A percentile compares a stretch with the other conserved stretches of the same genome.
These are phyloP conservation scores for Megalonaias nervosa DNA, from an alignment of 1,140 invertebrate species.

Conservation along the genomic window DNA sequence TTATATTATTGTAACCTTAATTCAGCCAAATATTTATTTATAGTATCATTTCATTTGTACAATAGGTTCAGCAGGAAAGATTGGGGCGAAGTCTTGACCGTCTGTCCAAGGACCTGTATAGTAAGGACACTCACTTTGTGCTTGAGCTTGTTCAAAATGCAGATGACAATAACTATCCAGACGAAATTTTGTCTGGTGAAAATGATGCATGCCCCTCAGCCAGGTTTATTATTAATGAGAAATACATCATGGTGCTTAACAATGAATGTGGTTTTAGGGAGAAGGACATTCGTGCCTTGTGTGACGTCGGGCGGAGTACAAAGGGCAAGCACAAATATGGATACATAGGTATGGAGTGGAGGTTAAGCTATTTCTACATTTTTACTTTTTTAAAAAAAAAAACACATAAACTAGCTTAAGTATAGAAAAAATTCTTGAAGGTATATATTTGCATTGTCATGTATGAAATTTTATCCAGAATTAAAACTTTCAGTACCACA, in stretches of 20 bases:
- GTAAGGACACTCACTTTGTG: constrained; percentile 71
- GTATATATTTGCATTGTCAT: no score
- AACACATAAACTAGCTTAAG: no score
- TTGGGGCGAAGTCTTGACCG: constrained; percentile 66
- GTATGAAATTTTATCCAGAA: no score
- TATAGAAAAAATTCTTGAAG: no score
- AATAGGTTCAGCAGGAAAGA: constrained; percentile 59
- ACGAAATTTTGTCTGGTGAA: constrained; percentile 23
- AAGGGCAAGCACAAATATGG: constrained; percentile 70
- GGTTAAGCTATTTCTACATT: no score
- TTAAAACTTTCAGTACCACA: no score
- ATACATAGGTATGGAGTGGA: constrained; percentile 65
- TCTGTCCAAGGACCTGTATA: constrained; percentile 70
- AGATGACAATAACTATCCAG: constrained; percentile 70
- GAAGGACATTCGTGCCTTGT: constrained; percentile 68
- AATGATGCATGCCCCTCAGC: constrained; percentile 52
- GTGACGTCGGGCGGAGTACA: constrained; percentile 71
- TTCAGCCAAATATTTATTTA: no score
- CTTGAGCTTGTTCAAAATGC: constrained; percentile 69
- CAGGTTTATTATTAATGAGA: constrained; percentile 61
- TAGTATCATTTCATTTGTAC: no score
- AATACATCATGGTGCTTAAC: constrained; percentile 63
- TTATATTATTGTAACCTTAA: no score
- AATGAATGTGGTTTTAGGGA: constrained; percentile 70
- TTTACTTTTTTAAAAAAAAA: no score